Percentiles rank a stretch among this genome's conserved stretches.
Conservation (phyloP, 1,140 invertebrate genomes). For the Drosophila lini region DNA sequence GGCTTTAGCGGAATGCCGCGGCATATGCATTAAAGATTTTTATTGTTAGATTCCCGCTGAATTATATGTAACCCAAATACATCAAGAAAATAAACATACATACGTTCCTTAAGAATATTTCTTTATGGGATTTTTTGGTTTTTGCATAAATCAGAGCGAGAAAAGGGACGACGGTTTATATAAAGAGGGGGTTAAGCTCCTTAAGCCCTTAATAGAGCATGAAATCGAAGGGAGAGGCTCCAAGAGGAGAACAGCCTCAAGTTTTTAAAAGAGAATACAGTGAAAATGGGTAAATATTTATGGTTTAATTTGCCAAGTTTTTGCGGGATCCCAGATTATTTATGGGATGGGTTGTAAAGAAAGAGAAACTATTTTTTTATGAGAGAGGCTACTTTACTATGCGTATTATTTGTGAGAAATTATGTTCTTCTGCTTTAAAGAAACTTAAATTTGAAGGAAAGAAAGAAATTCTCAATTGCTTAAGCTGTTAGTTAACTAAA, state of each 20-base stretch:
- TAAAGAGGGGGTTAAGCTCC: conserved; percentile 23
- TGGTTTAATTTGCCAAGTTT: conserved; percentile 13
- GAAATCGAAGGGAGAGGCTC: conserved; percentile 10
- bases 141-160: conserved; percentile 62
- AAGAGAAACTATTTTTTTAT: neutral
- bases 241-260: neutral
- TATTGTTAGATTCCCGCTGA: conserved; percentile 65
- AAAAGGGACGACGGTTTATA: neutral
- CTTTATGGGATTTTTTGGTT: conserved; percentile 59
- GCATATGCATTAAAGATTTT: conserved; percentile 78
- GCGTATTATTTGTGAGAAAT: neutral
- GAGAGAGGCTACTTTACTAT: neutral
- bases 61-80: conserved; percentile 18
- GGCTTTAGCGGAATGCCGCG: conserved; percentile 45
- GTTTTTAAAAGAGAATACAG: conserved; percentile 32
- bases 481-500: no score
- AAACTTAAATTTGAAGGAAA: no score
- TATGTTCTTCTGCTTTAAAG: neutral
- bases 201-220: conserved; percentile 42
- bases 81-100: conserved; percentile 5
- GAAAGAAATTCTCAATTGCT: no score
- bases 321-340: neutral
- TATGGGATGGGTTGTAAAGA: neutral
- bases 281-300: conserved; percentile 20
- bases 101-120: conserved; percentile 44